Evolutionary conservation across 2,797 vertebrate genomes (phyloP).

Genomic region (Gymnocypris eckloni): DNA sequence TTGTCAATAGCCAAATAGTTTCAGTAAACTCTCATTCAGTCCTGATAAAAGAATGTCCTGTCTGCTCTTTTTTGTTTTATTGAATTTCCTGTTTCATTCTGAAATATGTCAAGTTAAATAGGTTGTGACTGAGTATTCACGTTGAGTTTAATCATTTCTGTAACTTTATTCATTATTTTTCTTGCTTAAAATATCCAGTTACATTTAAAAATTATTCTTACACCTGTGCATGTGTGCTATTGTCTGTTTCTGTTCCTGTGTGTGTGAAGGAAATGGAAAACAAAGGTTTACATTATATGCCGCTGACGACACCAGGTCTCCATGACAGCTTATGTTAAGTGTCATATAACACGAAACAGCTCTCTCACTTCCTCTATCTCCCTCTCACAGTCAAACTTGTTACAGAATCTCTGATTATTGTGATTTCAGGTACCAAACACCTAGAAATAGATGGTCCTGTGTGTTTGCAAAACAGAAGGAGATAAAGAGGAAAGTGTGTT

Average conservation of each 20-base stretch:
- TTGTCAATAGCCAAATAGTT: neutral
- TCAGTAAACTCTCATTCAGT: neutral
- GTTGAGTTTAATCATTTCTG: neutral
- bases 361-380: neutral
- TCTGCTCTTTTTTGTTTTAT: neutral
- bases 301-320: slow-evolving; percentile 48
- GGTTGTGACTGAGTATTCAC: neutral
- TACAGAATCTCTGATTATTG: slow-evolving; percentile 22
- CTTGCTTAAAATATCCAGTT: slow-evolving; percentile 5
- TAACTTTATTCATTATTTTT: slow-evolving; percentile 5
- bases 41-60: neutral
- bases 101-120: neutral
- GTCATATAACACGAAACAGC: slow-evolving; percentile 48
- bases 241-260: slow-evolving; percentile 19
- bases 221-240: slow-evolving; percentile 18
- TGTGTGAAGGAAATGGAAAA: slow-evolving; percentile 26
- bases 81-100: neutral
- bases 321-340: slow-evolving; percentile 45
- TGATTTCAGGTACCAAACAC: slow-evolving; percentile 4
- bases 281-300: slow-evolving; percentile 42
- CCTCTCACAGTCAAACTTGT: slow-evolving; percentile 4
- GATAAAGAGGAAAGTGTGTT: neutral
- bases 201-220: neutral
- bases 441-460: slow-evolving; percentile 1
- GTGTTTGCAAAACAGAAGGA: neutral